Conservation (phyloP, 2,113 vertebrate species). For the Rhagologus leucostigma region DNA sequence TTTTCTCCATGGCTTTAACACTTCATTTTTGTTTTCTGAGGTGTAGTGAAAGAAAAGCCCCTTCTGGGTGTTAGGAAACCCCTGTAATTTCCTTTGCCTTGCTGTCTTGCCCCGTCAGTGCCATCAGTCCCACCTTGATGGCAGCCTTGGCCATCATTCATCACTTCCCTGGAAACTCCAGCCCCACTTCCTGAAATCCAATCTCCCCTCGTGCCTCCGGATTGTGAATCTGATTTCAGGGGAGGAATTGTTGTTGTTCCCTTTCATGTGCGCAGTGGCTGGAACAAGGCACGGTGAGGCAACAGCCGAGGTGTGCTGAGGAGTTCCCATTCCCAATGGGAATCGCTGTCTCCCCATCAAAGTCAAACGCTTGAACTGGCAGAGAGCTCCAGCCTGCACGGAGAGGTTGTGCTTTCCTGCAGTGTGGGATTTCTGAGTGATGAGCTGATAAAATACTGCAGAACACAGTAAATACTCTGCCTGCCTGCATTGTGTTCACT, state of each 20-base stretch:
- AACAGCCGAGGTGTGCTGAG: accelerated
- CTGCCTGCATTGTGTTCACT: not conserved
- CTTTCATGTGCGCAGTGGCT: not conserved
- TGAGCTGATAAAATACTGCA: not conserved
- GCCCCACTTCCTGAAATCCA: not conserved
- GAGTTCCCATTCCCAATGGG: not conserved
- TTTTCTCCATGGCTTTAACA: not conserved
- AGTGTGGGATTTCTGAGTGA: not conserved
- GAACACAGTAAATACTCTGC: not conserved
- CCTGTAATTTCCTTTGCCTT: not conserved
- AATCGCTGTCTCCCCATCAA: not conserved
- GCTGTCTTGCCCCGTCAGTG: not conserved
- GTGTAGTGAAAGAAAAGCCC: not conserved
- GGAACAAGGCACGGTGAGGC: not conserved
- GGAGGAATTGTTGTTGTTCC: not conserved
- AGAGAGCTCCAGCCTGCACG: not conserved
- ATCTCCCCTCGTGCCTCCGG: not conserved
- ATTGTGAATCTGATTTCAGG: not conserved
- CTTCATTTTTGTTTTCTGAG: not conserved
- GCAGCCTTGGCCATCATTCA: not conserved
- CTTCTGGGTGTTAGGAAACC: not conserved
- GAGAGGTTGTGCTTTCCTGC: not conserved
- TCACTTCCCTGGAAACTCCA: not conserved
- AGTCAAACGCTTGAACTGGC: not conserved
- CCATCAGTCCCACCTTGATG: not conserved